Base-by-base conservation (phyloP, 2,113 vertebrate species). In the Columbina picui region DNA sequence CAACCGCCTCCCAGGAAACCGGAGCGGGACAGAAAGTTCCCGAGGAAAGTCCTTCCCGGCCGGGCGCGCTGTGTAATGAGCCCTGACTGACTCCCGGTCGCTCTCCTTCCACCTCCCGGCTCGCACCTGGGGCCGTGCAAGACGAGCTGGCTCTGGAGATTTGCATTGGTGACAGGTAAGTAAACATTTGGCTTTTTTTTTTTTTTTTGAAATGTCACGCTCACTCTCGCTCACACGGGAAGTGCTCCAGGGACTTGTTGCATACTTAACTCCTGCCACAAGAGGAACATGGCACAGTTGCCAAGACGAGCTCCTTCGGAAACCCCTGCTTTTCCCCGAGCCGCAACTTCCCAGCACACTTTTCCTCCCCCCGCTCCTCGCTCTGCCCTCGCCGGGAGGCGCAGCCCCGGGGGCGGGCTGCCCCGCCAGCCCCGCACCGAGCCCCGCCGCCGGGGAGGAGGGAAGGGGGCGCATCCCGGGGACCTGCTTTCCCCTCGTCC, bases 211-310 rank as follows among this genome's bases (percentile, higher is more conserved):
- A 94, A 92, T 94, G 97, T 95, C 93, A 85, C 95, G n/a, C 90
- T 94, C 76, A 9, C 79, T 90, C 96, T 88, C 86, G 68, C 95
- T 97, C 84, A 94, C 97, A 96, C 93, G 95, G 97, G 96, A 97
- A 97, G 98, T 97, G 97, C 91, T 98, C 95, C 78, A 89, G 97
- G 96, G 98, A 99, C 99, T 99, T 99, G 99, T 99, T 99, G 99
- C 98, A 98, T 95, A 77, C 96, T 45, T 87, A 87, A 97, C 97
- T 97, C 89, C 94, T 89, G 95, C 90, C 97, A 92, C 97, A 95
- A 96, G 96, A 97, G 96, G 93, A 97, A 88, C 87, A 3, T 41
- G 68, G 32, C 89, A 94, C 93, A 84, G 50, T 74, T 96, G 96
- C 94, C 95, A 93, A 94, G 97, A 94, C 85, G 74, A 87, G 81